phyloP scores from a whole-genome alignment of 2,888 invertebrate genomes.

The Diloba caeruleocephala region DNA sequence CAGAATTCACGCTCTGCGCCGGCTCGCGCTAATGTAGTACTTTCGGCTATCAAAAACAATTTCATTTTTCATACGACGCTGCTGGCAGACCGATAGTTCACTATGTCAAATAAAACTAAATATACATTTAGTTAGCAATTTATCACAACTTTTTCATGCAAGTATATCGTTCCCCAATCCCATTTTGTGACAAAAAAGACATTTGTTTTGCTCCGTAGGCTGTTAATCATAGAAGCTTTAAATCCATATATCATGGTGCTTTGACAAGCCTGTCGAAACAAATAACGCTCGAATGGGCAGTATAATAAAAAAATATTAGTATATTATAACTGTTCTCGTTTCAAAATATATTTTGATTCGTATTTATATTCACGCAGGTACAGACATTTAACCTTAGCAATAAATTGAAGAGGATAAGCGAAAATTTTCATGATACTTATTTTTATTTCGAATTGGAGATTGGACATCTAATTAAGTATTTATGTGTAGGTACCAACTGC shows the following conservation, averaged over 20 bases:
- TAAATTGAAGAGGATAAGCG: conserved; percentile 10
- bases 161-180: conserved; percentile 33
- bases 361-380: conserved; percentile 4
- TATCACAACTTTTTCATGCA: conserved; percentile 27
- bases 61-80: not conserved
- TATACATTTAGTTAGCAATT: conserved; percentile 21
- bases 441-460: conserved; percentile 2
- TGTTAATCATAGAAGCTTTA: conserved; percentile 55
- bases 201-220: conserved; percentile 31
- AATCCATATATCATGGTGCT: conserved; percentile 55
- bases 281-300: conserved; percentile 44
- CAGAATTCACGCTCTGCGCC: no score
- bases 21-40: no score
- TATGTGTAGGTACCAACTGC: no score
- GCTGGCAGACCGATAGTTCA: not conserved
- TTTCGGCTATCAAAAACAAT: no score
- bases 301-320: conserved; percentile 46
- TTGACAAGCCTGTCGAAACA: conserved; percentile 50
- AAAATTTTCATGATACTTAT: conserved; percentile 2
- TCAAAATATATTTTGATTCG: conserved; percentile 4
- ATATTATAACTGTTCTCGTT: conserved; percentile 22
- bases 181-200: conserved; percentile 44
- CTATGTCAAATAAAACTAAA: not conserved
- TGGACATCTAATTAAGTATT: not conserved
- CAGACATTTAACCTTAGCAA: conserved; percentile 4